Base-by-base conservation (phyloP, 1,140 invertebrate genomes). In the Aphelinus certus region DNA sequence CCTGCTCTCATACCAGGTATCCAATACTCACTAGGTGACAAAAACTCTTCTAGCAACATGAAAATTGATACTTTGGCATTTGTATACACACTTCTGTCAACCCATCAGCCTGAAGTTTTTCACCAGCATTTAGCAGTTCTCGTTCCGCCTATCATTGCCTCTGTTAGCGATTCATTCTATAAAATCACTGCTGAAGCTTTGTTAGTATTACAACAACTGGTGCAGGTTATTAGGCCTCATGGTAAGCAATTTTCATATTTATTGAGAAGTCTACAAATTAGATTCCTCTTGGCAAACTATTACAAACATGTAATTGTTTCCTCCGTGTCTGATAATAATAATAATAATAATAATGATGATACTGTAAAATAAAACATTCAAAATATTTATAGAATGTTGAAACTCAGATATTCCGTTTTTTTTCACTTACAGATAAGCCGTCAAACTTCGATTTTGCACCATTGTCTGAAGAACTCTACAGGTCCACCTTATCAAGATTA, bases 41-140 rank as follows among this genome's bases (percentile, higher is more conserved):
- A 97, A 81, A 96, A 95, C 82, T 96, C 96, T 0, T 97, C 95
- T 48, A 98, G 96, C 62, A 98, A 98, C 81, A 99, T 99, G 96
- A 99, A 99, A 89, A 99, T 99, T 77, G 97, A 99, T 82, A 96
- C 97, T 0, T 87, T 99, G 72, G 93, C 95, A 60, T 99, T 99
- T 88, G 89, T 99, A 4, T 93, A 97, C 84, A 95, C 94, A 79
- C 86, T 98, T 67, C 85, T 99, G 47, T 91, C 92, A 51, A 94
- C 95, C 4, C 97, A 99, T 87, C 91, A 91, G 58, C 92, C 95
- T 0, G 90, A 91, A 82, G 88, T 85, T 3, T 90, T 92, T 79
- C 91, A 94, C 77, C 89, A 90, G 26, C 95, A 98, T 82, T 94
- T 98, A 82, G 88, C 91, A 5, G 90, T 93, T 45, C 86, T 99